Evolutionary conservation across 2,797 vertebrate genomes (phyloP), one percentile per base, ranked within the genome.

Genomic region (Anas bernieri): DNA sequence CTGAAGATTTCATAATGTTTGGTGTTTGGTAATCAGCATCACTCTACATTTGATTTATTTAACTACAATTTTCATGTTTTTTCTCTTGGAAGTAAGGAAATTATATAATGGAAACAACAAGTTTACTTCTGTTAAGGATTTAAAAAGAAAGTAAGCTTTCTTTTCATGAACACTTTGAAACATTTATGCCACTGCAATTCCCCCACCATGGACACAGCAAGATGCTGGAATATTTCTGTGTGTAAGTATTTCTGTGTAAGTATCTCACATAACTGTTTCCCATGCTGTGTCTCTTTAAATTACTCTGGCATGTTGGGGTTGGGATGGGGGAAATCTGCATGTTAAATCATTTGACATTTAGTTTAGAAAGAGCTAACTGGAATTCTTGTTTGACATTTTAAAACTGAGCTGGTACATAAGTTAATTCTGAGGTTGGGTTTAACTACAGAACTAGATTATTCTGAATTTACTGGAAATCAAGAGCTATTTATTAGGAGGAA

Each of bases 201-300:
- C 35, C 17, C 23, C 25, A 5, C 4, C 6, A 7, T 0, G 1
- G 10, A 6, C 7, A 43, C 11, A 20, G 6, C 59, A 70, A n/a
- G 46, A 22, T 2, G 0, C 72, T 78, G 66, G 26, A 69, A 59
- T 67, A 20, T 9, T 89, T 73, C 13, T 0, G 0, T 69, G 9
- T 58, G 74, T 8, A 63, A 45, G 18, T 67, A 20, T 10, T 89
- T 73, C 15, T 0, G 0, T 69, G 11, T 58, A 63, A 4, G 17
- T 77, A 45, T n/a, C 43, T 92, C 73, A 56, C 67, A n/a, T 64
- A 83, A 58, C 88, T 62, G 11, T 56, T 88, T 74, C 18, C 35
- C 35, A 55, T 89, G 31, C 50, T 2, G 1, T 45, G 28, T 69
- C 58, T 63, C 39, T 84, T 55, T 70, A 30, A 74, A 64, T 90